phyloP scores from a whole-genome alignment of 2,113 vertebrate genomes.

The Tragelaphus buxtoni region DNA sequence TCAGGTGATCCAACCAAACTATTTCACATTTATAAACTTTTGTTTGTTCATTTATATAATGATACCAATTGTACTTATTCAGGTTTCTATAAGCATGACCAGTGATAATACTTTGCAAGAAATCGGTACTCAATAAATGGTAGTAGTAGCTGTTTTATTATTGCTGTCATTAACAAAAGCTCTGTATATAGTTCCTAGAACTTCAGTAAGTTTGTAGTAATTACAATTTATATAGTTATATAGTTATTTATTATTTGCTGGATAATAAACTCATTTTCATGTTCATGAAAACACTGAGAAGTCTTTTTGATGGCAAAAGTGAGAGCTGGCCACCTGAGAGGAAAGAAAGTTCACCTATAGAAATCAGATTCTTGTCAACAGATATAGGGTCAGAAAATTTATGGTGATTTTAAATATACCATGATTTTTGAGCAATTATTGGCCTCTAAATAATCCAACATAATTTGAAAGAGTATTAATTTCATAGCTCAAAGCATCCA shows the following conservation, averaged over 20 bases:
- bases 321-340: background rate
- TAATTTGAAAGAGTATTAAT: slow-evolving; percentile 4
- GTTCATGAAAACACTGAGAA: slow-evolving; percentile 15
- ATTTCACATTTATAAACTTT: background rate
- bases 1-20: background rate
- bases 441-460: background rate
- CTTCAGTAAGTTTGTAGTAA: background rate
- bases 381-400: slow-evolving; percentile 2
- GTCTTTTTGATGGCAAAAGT: background rate
- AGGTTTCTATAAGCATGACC: background rate
- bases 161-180: background rate
- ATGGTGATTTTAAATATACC: slow-evolving; percentile 11
- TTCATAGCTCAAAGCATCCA: background rate
- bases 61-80: background rate
- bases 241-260: background rate
- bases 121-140: background rate
- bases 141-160: background rate
- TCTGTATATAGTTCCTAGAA: background rate
- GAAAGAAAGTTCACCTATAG: background rate
- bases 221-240: background rate
- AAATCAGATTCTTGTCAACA: slow-evolving; percentile 34
- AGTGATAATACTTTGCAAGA: background rate
- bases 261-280: slow-evolving; percentile 41
- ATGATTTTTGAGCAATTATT: slow-evolving; percentile 2
- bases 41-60: background rate